Evolutionary conservation across 2,888 invertebrate genomes (phyloP), one percentile per base, ranked within the genome.

Genomic region (Phragmatobia fuliginosa): DNA sequence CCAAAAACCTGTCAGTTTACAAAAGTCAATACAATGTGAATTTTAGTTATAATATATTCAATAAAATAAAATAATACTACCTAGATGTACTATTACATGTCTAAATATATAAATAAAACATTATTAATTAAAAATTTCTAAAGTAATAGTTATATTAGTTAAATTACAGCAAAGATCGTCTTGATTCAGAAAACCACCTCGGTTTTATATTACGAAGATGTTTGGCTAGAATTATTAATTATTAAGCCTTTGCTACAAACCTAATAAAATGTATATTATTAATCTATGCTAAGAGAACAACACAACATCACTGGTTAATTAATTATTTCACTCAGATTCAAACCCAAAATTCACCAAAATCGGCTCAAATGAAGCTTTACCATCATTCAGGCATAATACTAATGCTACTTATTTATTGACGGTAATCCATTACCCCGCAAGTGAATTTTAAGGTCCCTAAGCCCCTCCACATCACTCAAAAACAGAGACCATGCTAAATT

Each of bases 321-420:
- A 89, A 90, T 86, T 80, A 83, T 85, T 79, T 79, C 79, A 83
- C 84, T 82, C 82, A 75, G 79, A 85, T 83, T 84, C 76, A 73
- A 86, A 89, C 90, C 87, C 78, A 85, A 90, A 90, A 87, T 87
- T 83, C 76, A 84, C 92, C 91, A 81, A 90, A 94, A 92, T 90
- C 91, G 84, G 88, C 87, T 91, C 86, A 89, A 88, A 88, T 85
- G 85, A 88, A 87, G 78, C 86, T 84, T 83, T 76, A 60, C 86
- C 87, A 87, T 88, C 86, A 85, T 85, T 88, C 88, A 88, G 81
- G 84, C 85, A 84, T 87, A 87, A 89, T 81, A 79, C 86, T 88
- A 88, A 91, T 90, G 86, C 89, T 88, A 87, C 88, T 92, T 91
- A 92, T 93, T 92, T 92, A 93, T 92, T 92, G 88, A 91, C 82